These are phyloP conservation scores for Bungarus multicinctus DNA, from an alignment of 2,113 vertebrate species.

Conservation along the genomic window DNA sequence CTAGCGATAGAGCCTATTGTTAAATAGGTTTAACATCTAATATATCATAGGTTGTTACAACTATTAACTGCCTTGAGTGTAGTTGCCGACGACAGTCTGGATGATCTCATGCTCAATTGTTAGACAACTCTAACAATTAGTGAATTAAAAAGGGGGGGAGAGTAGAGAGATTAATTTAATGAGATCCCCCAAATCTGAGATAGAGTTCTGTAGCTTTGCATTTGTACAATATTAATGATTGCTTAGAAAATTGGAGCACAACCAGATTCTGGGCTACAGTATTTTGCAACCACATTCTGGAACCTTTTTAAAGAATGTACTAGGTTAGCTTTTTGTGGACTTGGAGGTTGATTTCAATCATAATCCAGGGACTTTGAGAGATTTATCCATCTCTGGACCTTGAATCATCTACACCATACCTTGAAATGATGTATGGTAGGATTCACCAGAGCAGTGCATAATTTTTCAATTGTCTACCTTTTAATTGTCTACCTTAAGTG, in stretches of 20 bases:
- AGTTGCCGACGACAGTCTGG: neutral
- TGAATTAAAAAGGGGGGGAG: neutral
- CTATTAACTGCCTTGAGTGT: neutral
- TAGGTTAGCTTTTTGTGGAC: neutral
- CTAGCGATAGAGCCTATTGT: neutral
- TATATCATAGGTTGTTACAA: too few relatives aligned
- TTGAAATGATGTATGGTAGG: neutral
- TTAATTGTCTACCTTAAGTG: neutral
- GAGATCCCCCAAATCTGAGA: neutral
- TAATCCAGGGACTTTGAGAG: neutral
- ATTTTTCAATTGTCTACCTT: too few relatives aligned
- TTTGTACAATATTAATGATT: neutral
- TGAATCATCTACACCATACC: neutral
- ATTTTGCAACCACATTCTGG: neutral
- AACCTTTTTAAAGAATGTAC: neutral
- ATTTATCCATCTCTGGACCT: neutral
- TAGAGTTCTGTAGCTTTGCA: neutral
- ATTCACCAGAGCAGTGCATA: neutral
- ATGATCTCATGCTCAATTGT: neutral
- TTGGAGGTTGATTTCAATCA: neutral
- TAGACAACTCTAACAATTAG: neutral
- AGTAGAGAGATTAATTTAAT: neutral
- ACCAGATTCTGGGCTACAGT: neutral
- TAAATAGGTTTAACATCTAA: too few relatives aligned
- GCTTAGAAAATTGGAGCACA: neutral